phyloP scores from a whole-genome alignment of 2,888 invertebrate species.

The Lissonota sp. region DNA sequence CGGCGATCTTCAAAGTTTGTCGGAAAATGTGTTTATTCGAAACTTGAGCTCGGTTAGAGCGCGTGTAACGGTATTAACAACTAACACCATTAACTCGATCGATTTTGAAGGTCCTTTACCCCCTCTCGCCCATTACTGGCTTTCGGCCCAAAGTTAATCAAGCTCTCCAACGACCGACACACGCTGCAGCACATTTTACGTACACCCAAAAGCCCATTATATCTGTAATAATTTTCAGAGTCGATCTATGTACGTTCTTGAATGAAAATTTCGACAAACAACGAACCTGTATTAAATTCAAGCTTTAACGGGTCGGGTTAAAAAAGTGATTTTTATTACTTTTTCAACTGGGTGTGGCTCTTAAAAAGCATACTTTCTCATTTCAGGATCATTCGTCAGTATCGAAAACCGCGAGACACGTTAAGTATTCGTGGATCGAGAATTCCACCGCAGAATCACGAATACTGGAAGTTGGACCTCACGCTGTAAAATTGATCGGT shows the following conservation, averaged over 20 bases:
- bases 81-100: conserved; percentile 51
- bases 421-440: conserved; percentile 78
- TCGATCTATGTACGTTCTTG: conserved; percentile 22
- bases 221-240: conserved; percentile 27
- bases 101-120: background rate
- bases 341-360: background rate
- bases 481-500: conserved; percentile 74
- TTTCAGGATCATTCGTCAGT: conserved; percentile 71
- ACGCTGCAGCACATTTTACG: conserved; percentile 11
- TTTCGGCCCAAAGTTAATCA: conserved; percentile 37
- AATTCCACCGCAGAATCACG: conserved; percentile 63
- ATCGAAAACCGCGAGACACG: conserved; percentile 76
- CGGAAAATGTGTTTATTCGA: conserved; percentile 34
- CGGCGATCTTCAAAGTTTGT: conserved; percentile 43
- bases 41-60: conserved; percentile 50
- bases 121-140: conserved; percentile 43
- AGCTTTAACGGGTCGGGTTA: background rate
- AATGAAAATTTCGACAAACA: conserved; percentile 8
- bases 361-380: conserved; percentile 34
- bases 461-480: conserved; percentile 63
- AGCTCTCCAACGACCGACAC: conserved; percentile 19
- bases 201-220: background rate
- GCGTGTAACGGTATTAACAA: conserved; percentile 45
- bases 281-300: background rate
- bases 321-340: background rate